These are phyloP conservation scores for Athalia cordata DNA, from an alignment of 2,888 invertebrate species.

Conservation along the genomic window DNA sequence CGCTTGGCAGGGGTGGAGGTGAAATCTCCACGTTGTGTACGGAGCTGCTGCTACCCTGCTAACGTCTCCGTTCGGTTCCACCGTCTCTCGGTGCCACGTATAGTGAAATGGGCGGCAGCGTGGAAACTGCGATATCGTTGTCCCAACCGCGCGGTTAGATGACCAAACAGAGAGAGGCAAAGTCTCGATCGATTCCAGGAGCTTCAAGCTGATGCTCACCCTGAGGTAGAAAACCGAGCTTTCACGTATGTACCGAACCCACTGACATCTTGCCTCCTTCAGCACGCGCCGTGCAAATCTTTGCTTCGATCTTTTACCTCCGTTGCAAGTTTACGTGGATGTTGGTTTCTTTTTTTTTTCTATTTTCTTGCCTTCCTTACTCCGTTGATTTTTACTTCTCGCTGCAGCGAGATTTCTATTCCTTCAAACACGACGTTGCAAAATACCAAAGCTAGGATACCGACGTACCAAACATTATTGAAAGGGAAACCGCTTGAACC, in stretches of 20 bases:
- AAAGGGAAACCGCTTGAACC: no score
- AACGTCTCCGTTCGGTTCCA: background rate
- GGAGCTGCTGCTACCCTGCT: conserved; percentile 9
- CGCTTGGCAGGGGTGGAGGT: background rate
- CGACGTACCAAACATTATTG: no score
- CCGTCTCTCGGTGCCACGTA: background rate
- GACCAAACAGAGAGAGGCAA: conserved; percentile 32
- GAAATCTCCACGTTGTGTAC: conserved; percentile 7
- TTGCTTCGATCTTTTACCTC: no score
- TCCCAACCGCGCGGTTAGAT: conserved; percentile 16
- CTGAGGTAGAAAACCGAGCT: background rate
- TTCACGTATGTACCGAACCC: background rate
- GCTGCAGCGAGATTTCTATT: background rate
- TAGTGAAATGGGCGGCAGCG: conserved; percentile 33
- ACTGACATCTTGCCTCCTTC: background rate
- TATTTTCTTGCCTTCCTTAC: background rate
- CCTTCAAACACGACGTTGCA: background rate
- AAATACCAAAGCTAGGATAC: no score
- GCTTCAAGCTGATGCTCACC: background rate
- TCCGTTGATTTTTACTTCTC: no score
- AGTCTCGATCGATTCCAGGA: conserved; percentile 21
- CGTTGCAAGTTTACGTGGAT: no score
- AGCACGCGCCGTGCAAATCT: no score
- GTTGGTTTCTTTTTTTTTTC: background rate
- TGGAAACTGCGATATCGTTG: conserved; percentile 43